Percentiles rank a stretch among this genome's conserved stretches.
Conservation (phyloP, 2,113 vertebrate genomes). For the Acrocephalus kingi region DNA sequence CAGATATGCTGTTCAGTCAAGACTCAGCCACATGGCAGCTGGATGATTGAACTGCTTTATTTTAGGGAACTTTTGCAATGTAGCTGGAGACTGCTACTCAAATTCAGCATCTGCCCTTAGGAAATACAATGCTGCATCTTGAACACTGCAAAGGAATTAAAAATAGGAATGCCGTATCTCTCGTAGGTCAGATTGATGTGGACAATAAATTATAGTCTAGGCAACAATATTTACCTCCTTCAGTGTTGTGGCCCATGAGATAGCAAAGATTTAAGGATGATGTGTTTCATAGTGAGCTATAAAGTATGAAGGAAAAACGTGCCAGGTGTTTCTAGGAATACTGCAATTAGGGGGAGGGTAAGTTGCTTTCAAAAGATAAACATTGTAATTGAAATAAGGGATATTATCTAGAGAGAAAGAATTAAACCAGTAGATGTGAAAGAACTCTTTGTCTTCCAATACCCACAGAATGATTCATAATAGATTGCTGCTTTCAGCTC, state of each 20-base stretch:
- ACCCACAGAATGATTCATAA: constrained; percentile 36
- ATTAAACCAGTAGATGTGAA: constrained; percentile 24
- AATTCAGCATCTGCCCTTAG: background rate
- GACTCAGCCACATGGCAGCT: fast-evolving
- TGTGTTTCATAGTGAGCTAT: background rate
- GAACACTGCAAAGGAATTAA: background rate
- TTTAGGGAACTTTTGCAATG: background rate
- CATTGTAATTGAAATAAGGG: constrained; percentile 45
- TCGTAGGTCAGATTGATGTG: background rate
- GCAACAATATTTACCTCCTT: background rate
- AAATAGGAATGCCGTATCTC: background rate
- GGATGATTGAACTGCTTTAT: background rate
- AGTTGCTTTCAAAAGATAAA: constrained; percentile 46
- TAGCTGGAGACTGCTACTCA: background rate
- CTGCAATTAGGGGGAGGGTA: background rate
- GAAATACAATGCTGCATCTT: background rate
- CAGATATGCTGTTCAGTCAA: background rate
- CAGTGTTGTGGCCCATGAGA: background rate
- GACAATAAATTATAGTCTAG: background rate
- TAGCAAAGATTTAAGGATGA: background rate
- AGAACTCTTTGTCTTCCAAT: constrained; percentile 21
- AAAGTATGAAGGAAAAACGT: background rate
- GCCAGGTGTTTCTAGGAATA: constrained; percentile 40
- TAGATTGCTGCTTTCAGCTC: background rate
- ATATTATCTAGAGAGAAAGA: background rate